These are phyloP conservation scores for Eurosta solidaginis DNA, from an alignment of 1,140 invertebrate species.

Conservation along the genomic window DNA sequence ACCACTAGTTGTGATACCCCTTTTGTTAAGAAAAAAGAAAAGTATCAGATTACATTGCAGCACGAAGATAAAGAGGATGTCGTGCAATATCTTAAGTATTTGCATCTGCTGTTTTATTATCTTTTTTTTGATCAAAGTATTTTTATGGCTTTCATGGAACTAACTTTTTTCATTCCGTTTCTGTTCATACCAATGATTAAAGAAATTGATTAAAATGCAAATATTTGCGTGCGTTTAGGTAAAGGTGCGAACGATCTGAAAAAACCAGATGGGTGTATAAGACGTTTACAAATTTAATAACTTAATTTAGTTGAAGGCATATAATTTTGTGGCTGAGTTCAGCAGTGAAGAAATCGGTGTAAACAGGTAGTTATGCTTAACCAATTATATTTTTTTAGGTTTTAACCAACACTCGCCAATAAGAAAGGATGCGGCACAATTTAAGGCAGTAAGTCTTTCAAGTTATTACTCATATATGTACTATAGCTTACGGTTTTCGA, in stretches of 20 bases:
- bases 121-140: neutral
- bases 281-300: constrained; percentile 3
- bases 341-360: neutral
- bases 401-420: too few relatives aligned
- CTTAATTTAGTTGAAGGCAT: neutral
- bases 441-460: too few relatives aligned
- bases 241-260: neutral
- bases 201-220: neutral
- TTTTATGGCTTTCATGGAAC: neutral
- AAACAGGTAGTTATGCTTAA: too few relatives aligned
- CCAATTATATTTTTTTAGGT: too few relatives aligned
- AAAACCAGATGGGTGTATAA: neutral
- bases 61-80: neutral
- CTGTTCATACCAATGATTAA: neutral
- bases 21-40: neutral
- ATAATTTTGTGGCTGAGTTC: too few relatives aligned
- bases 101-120: neutral
- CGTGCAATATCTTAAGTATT: neutral
- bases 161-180: neutral
- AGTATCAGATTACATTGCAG: neutral
- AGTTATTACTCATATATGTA: too few relatives aligned
- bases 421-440: too few relatives aligned
- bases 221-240: neutral
- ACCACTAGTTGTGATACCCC: neutral
- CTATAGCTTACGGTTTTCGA: too few relatives aligned